Evolutionary conservation across 1,140 invertebrate species (phyloP), one percentile per base, ranked within the genome.

Genomic region (Stegodyphus dumicola): DNA sequence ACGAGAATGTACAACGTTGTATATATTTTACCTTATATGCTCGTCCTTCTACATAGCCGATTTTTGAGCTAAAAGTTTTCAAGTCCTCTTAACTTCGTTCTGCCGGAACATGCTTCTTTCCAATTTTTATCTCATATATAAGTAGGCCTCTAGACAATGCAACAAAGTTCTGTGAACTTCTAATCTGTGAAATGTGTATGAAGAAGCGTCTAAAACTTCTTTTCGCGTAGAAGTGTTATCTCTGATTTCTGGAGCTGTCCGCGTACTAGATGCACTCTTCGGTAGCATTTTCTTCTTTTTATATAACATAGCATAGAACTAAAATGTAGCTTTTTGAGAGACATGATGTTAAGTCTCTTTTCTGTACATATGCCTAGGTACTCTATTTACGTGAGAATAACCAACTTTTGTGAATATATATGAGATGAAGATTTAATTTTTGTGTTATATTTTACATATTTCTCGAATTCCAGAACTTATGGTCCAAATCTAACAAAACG

Each of bases 11-110:
- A 67, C 65, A 5, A 67, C 17, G 2, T 17, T 67, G 65, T 67
- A 67, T n/a, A 67, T 67, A 67, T 67, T 67, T 67, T 67, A 67
- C 17, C 65, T 67, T 67, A 67, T 67, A 67, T 18, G 65, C 65
- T 67, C 65, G 6, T 67, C 65, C 17, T 67, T 67, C 3, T 67
- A 67, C 17, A 67, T 67, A 67, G 65, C 65, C 65, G 65, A 60
- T 18, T 67, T 67, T 67, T 67, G 65, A 67, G 65, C 65, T 67
- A 5, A 1, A 18, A 67, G 17, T 18, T 67, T 67, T 67, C 56
- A 60, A 9, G 9, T 15, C 15, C 56, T 60, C 56, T 60, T 10
- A 10, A 60, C 15, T 1, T 60, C 56, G 15, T 60, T 60, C 5
- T 60, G 7, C 54, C 13, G 54, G 54, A 56, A 56, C 13, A n/a